Conservation (phyloP, 2,888 invertebrate species). For the Eulithis prunata region DNA sequence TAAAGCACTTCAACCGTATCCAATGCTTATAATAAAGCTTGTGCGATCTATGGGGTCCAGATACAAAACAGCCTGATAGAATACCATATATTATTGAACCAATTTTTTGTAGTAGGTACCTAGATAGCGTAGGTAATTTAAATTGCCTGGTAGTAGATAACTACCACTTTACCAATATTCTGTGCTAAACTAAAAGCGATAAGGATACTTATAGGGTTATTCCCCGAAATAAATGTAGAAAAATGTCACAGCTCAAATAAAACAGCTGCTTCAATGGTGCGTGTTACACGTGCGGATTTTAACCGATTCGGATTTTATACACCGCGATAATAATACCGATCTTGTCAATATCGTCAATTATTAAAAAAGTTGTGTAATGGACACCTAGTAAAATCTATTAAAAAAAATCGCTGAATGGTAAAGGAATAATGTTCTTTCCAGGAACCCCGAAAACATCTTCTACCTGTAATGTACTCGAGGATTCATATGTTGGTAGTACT, state of each 20-base stretch:
- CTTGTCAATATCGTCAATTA: too few relatives aligned
- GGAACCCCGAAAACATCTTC: conserved; percentile 87
- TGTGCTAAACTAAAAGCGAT: not conserved
- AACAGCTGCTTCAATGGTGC: not conserved
- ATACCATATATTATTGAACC: too few relatives aligned
- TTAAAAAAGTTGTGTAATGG: not conserved
- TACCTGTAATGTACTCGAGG: conserved; percentile 87
- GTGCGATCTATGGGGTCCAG: too few relatives aligned
- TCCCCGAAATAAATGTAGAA: not conserved
- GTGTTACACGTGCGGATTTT: not conserved
- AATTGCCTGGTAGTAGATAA: too few relatives aligned
- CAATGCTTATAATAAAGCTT: too few relatives aligned
- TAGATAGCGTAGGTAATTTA: too few relatives aligned
- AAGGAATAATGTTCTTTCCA: conserved; percentile 65
- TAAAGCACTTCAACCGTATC: too few relatives aligned
- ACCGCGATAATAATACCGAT: too few relatives aligned
- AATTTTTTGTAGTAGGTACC: too few relatives aligned
- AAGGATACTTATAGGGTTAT: not conserved
- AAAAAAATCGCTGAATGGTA: not conserved
- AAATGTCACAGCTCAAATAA: not conserved
- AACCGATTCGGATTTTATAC: too few relatives aligned
- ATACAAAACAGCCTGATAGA: too few relatives aligned
- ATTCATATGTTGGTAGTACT: conserved; percentile 87
- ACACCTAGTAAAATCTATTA: not conserved
- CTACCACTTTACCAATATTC: too few relatives aligned